These are phyloP conservation scores for Dryas iulia DNA, from an alignment of 1,140 invertebrate species.

Conservation along the genomic window DNA sequence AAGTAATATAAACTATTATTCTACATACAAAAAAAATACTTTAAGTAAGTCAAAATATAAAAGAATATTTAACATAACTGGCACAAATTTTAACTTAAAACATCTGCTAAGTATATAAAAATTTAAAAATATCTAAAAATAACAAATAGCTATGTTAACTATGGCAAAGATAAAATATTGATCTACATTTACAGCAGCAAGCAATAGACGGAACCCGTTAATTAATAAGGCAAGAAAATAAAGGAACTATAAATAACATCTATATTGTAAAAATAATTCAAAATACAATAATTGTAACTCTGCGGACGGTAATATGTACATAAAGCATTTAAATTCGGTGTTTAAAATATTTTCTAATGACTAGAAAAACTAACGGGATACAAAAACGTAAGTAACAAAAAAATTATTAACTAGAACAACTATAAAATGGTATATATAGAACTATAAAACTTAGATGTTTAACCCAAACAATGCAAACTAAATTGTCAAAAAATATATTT, in stretches of 20 bases:
- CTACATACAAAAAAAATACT: too few relatives aligned
- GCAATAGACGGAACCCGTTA: constrained; percentile 29
- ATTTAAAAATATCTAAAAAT: background rate
- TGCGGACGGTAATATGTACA: constrained; percentile 20
- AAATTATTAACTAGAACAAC: background rate
- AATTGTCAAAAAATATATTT: background rate
- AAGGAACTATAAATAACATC: too few relatives aligned
- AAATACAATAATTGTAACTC: background rate
- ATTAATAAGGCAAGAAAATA: too few relatives aligned
- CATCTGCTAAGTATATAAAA: background rate
- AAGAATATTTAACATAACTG: too few relatives aligned
- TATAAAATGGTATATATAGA: background rate
- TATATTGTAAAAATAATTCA: too few relatives aligned
- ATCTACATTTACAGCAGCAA: constrained; percentile 20
- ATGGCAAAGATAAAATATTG: background rate
- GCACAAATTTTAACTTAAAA: too few relatives aligned
- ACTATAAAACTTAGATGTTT: background rate
- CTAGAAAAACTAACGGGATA: constrained; percentile 12
- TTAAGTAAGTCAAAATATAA: too few relatives aligned
- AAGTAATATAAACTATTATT: too few relatives aligned
- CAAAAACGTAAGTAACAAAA: background rate
- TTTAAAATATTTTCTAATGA: constrained; percentile 12
- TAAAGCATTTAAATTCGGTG: constrained; percentile 7
- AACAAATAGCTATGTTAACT: background rate
- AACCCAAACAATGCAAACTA: background rate